These are phyloP conservation scores for Lithophane leautieri DNA, from an alignment of 2,888 invertebrate species.

Conservation along the genomic window DNA sequence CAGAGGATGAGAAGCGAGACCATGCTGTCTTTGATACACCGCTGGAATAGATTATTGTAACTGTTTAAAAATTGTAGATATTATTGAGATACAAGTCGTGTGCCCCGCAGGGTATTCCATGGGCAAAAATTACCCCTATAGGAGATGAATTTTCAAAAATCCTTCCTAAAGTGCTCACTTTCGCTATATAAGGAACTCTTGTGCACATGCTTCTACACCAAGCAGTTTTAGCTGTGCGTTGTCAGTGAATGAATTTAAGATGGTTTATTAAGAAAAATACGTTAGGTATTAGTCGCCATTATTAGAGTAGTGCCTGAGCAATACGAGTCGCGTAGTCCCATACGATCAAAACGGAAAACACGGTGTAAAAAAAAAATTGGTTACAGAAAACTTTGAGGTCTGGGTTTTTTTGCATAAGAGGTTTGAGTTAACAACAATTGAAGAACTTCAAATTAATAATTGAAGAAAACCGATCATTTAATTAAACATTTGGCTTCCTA, in stretches of 20 bases:
- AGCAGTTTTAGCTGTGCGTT: not conserved
- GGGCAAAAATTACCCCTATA: not conserved
- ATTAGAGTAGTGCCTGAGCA: not conserved
- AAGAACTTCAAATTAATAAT: not conserved
- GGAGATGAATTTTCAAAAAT: not conserved
- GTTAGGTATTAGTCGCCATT: not conserved
- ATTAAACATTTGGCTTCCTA: not conserved
- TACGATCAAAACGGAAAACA: not conserved
- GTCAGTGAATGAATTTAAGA: not conserved
- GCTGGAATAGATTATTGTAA: conserved; percentile 54
- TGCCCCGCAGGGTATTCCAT: not conserved
- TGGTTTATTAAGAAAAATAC: too few species aligned
- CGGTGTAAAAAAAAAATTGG: not conserved
- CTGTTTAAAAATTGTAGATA: not conserved
- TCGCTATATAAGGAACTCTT: not conserved
- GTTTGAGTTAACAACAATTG: not conserved
- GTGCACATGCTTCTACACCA: not conserved
- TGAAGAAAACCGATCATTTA: not conserved
- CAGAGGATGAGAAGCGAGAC: conserved; percentile 92
- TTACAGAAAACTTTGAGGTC: not conserved
- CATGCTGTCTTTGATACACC: conserved; percentile 82
- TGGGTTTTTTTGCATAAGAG: not conserved
- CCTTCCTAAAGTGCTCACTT: not conserved
- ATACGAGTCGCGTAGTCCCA: too few species aligned
- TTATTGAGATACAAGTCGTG: not conserved